Percentiles rank a stretch among this genome's conserved stretches.
phyloP scores from a whole-genome alignment of 2,797 vertebrate species.

The Gymnopithys bicolor region DNA sequence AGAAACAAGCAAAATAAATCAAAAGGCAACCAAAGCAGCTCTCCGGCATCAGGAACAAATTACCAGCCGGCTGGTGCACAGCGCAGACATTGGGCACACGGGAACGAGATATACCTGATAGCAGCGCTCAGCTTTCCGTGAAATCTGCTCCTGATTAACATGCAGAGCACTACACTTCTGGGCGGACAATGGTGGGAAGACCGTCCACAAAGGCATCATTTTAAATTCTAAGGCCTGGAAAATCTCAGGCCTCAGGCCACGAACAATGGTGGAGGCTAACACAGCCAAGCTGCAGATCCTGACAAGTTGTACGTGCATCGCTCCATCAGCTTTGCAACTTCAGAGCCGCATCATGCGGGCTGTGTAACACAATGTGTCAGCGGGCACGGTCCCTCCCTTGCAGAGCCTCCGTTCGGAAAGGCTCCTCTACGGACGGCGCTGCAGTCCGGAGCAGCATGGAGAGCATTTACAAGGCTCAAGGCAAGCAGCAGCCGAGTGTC shows the following conservation, averaged over 20 bases:
- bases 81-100: background rate
- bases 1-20: constrained; percentile 16
- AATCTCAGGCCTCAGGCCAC: constrained; percentile 58
- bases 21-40: background rate
- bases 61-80: background rate
- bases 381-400: background rate
- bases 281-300: background rate
- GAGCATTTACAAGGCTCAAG: too few species aligned
- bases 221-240: constrained; percentile 53
- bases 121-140: constrained; percentile 1
- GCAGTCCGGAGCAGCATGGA: too few species aligned
- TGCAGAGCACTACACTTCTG: constrained; percentile 42
- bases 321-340: constrained; percentile 17
- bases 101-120: constrained; percentile 62
- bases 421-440: too few species aligned
- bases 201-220: constrained; percentile 60
- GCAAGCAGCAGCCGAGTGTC: too few species aligned
- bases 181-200: constrained; percentile 64
- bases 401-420: background rate
- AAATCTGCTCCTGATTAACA: constrained; percentile 65
- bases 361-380: background rate
- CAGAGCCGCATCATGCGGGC: constrained; percentile 20
- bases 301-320: background rate
- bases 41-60: background rate
- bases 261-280: constrained; percentile 31